phyloP scores from a whole-genome alignment of 2,113 vertebrate genomes.

The Passer montanus region DNA sequence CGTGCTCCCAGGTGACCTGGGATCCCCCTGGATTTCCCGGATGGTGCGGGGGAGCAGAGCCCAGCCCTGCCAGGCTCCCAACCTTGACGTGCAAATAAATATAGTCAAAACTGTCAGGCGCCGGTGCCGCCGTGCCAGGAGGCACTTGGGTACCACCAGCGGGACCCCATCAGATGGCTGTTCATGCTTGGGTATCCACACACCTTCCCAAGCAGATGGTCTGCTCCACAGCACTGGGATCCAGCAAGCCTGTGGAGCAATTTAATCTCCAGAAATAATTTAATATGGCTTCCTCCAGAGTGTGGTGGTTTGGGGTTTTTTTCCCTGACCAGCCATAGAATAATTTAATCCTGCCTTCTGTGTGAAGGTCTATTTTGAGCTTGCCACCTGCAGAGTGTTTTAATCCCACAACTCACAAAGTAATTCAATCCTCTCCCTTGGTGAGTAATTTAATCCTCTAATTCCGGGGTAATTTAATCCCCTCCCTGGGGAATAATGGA shows the following conservation, averaged over 20 bases:
- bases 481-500: constrained; percentile 58
- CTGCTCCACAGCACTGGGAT: constrained; percentile 52
- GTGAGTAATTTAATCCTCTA: constrained; percentile 70
- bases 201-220: constrained; percentile 60
- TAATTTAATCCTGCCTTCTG: constrained; percentile 69
- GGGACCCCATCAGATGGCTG: constrained; percentile 41
- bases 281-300: constrained; percentile 58
- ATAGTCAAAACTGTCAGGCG: constrained; percentile 31
- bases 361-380: constrained; percentile 57
- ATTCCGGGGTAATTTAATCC: constrained; percentile 70
- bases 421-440: constrained; percentile 70
- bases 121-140: background rate
- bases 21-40: background rate
- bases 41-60: background rate
- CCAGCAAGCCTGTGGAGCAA: constrained; percentile 50
- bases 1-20: background rate
- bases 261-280: constrained; percentile 68
- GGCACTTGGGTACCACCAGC: background rate
- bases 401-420: constrained; percentile 59
- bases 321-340: constrained; percentile 29
- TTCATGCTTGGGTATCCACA: constrained; percentile 21
- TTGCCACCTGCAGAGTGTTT: constrained; percentile 58
- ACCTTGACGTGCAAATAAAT: background rate
- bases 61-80: background rate
- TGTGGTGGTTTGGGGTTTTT: background rate